These are phyloP conservation scores for Ephestia elutella DNA, from an alignment of 1,140 invertebrate species.

Conservation along the genomic window DNA sequence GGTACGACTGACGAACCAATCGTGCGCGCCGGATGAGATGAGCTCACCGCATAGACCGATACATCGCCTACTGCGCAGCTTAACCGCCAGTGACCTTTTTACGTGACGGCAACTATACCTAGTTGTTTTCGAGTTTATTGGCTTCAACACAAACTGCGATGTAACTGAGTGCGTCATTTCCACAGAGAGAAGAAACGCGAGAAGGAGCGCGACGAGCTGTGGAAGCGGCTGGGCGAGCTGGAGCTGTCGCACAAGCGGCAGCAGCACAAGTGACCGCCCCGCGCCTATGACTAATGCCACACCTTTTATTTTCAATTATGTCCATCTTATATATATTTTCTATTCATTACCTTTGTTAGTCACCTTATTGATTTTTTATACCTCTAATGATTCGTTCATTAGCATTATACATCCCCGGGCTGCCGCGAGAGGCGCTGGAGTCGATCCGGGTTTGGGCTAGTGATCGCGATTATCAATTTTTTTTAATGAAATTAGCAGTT, in stretches of 20 bases:
- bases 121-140: too few relatives aligned
- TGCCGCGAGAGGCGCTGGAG: background rate
- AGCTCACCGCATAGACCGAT: too few relatives aligned
- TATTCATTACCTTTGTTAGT: constrained; percentile 70
- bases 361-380: constrained; percentile 65
- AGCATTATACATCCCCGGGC: constrained; percentile 22
- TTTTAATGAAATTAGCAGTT: too few relatives aligned
- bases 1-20: too few relatives aligned
- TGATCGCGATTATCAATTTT: too few relatives aligned
- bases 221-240: constrained; percentile 92
- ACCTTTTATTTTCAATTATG: constrained; percentile 57
- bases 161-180: constrained; percentile 5
- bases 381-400: constrained; percentile 45
- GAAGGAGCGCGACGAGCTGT: constrained; percentile 94
- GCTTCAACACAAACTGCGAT: too few relatives aligned
- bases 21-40: too few relatives aligned
- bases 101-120: too few relatives aligned
- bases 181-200: constrained; percentile 94
- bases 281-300: constrained; percentile 45
- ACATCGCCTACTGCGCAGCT: too few relatives aligned
- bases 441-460: too few relatives aligned
- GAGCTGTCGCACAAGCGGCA: constrained; percentile 77
- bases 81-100: too few relatives aligned
- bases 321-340: constrained; percentile 54
- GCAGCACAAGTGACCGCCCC: constrained; percentile 27